These are phyloP conservation scores for Miichthys miiuy DNA, from an alignment of 2,797 vertebrate genomes.

Conservation along the genomic window DNA sequence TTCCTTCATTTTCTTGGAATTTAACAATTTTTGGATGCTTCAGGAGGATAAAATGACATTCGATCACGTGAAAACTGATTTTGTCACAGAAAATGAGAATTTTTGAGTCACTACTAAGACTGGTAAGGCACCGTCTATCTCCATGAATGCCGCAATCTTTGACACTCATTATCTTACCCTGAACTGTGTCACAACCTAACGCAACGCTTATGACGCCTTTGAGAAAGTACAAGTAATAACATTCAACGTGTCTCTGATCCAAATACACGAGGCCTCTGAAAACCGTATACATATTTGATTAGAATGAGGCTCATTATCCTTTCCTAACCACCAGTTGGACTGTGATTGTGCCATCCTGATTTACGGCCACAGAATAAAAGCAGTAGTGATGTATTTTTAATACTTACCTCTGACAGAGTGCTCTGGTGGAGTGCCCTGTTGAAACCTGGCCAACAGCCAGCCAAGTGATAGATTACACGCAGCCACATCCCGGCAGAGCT, in stretches of 20 bases:
- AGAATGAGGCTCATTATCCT: conserved; percentile 50
- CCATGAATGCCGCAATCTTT: not conserved
- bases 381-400: conserved; percentile 74
- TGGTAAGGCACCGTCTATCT: conserved; percentile 12
- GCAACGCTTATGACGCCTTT: conserved; percentile 48
- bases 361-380: conserved; percentile 64
- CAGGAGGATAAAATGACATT: not conserved
- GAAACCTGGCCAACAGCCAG: conserved; percentile 62
- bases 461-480: conserved; percentile 72
- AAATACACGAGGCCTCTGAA: conserved; percentile 45
- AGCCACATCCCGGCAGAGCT: conserved; percentile 54
- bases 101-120: conserved; percentile 1
- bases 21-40: not conserved
- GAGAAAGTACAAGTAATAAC: conserved; percentile 50
- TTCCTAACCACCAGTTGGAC: conserved; percentile 31
- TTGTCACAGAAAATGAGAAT: not conserved
- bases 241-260: conserved; percentile 16
- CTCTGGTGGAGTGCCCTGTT: conserved; percentile 35
- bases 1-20: not conserved
- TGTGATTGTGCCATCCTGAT: conserved; percentile 55
- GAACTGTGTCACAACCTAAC: conserved; percentile 38
- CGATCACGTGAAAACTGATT: not conserved
- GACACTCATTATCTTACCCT: conserved; percentile 30
- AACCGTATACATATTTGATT: conserved; percentile 66
- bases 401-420: conserved; percentile 61